Evolutionary conservation across 2,888 invertebrate genomes (phyloP).

Genomic region (Ptilodon capucinus): DNA sequence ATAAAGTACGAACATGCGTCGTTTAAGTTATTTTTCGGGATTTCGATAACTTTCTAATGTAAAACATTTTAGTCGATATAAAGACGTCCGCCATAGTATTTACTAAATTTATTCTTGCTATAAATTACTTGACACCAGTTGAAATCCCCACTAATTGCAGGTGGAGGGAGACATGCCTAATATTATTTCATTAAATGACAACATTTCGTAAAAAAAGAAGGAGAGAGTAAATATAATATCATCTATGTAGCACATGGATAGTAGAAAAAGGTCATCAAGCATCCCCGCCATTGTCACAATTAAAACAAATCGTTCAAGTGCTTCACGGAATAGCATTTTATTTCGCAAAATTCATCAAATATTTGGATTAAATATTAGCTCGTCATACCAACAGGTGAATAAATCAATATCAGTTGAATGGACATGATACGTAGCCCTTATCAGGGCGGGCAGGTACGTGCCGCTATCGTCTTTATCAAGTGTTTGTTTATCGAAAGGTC

Average conservation of each 20-base stretch:
- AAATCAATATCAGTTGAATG: conserved; percentile 71
- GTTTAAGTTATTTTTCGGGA: no score
- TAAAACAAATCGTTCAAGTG: conserved; percentile 18
- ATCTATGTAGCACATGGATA: background rate
- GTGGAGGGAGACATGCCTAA: background rate
- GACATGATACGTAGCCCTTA: conserved; percentile 45
- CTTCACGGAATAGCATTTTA: conserved; percentile 17
- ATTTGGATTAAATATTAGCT: conserved; percentile 40
- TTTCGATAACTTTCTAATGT: no score
- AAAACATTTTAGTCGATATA: no score
- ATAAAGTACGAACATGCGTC: no score
- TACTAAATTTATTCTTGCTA: no score
- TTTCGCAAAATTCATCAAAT: conserved; percentile 37
- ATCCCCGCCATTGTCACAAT: background rate
- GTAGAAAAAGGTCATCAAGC: background rate
- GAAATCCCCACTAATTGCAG: no score
- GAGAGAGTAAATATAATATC: background rate
- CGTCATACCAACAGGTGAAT: conserved; percentile 56
- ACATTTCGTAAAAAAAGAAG: no score
- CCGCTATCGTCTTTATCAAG: conserved; percentile 68
- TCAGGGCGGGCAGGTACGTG: conserved; percentile 48
- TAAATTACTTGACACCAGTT: no score
- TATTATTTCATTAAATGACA: no score
- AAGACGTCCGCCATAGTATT: no score
- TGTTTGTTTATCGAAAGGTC: conserved; percentile 48